Percentiles rank a stretch among this genome's conserved stretches.
phyloP scores from a whole-genome alignment of 2,797 vertebrate species.

The Sebastes taczanowskii region DNA sequence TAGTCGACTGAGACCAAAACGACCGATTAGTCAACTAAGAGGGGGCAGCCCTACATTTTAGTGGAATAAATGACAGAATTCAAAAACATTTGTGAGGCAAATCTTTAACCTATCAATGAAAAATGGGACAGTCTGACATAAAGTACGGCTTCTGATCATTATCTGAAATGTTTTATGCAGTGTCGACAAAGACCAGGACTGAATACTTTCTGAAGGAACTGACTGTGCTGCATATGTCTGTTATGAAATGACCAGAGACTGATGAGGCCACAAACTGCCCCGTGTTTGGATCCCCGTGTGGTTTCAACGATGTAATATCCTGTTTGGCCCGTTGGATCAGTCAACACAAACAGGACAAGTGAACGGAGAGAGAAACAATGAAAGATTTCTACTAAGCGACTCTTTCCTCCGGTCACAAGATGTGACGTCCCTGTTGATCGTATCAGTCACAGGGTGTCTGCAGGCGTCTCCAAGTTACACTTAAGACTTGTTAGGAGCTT shows the following conservation, averaged over 20 bases:
- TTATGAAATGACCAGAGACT: not conserved
- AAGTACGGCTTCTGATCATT: not conserved
- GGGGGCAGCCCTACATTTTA: not conserved
- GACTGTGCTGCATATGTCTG: not conserved
- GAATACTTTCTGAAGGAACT: not conserved
- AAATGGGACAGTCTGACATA: not conserved
- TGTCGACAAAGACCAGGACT: not conserved
- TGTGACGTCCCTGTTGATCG: not conserved
- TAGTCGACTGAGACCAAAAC: too few relatives aligned
- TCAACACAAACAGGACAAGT: not conserved
- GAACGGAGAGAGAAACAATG: not conserved
- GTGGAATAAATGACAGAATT: not conserved
- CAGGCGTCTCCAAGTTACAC: not conserved
- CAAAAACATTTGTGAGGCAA: not conserved
- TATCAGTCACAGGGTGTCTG: not conserved
- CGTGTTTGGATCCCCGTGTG: not conserved
- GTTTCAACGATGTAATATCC: not conserved
- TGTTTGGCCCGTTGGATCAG: not conserved
- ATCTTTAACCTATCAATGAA: not conserved
- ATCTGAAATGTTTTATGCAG: not conserved
- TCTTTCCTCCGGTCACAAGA: not conserved
- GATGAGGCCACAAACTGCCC: not conserved
- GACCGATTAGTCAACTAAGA: not conserved
- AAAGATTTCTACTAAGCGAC: not conserved
- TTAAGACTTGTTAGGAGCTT: not conserved